Base-by-base conservation (phyloP, 1,140 invertebrate genomes). In the Planococcus citri region DNA sequence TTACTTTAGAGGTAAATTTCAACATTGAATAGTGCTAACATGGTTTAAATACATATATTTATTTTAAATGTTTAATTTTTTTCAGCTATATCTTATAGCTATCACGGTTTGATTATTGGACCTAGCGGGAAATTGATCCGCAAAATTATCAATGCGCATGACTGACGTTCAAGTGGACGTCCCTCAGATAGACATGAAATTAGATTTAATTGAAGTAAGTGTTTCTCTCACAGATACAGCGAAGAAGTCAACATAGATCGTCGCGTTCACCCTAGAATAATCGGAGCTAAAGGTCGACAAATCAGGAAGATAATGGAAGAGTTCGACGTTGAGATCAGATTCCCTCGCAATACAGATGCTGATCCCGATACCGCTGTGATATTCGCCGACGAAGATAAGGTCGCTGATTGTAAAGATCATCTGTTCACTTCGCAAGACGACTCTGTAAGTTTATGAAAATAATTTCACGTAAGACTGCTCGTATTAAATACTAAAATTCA, bases 31-130 rank as follows among this genome's bases (percentile, higher is more conserved):
- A n/a, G n/a, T n/a, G n/a, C n/a, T n/a, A n/a, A n/a, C n/a, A n/a
- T n/a, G n/a, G n/a, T n/a, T n/a, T n/a, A n/a, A n/a, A n/a, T n/a
- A n/a, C n/a, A n/a, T n/a, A n/a, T n/a, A n/a, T n/a, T n/a, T n/a
- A n/a, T n/a, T n/a, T n/a, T n/a, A n/a, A n/a, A n/a, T n/a, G n/a
- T n/a, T n/a, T n/a, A n/a, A n/a, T n/a, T n/a, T 68, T 76, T 69
- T 67, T 41, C 41, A 86, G 79, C 85, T 72, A 91, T 98, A 69
- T 91, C 94, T 20, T 92, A 88, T 78, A 93, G 97, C 76, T 85
- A 94, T 75, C 95, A 98, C 80, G 85, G 93, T 71, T 88, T 88
- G 21, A 93, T 99, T 72, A 96, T 98, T 76, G 96, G 95, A 3
- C 87, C 90, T 74, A 94, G 92, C 74, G 94, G 95, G 37, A 85